Evolutionary conservation across 2,797 vertebrate genomes (phyloP).

Genomic region (Tadarida brasiliensis): DNA sequence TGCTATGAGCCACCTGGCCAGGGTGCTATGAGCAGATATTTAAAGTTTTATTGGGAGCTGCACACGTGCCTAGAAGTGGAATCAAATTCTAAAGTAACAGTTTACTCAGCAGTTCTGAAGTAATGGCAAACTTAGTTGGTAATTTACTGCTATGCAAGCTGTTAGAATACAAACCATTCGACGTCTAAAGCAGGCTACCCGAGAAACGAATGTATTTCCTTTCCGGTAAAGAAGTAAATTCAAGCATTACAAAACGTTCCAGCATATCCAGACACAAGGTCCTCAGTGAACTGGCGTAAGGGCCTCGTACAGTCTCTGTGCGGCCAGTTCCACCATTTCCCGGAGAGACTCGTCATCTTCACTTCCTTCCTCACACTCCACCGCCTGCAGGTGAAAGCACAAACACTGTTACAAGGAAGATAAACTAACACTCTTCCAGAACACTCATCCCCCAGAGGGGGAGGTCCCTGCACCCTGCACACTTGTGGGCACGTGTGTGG

Average conservation of each 20-base stretch:
- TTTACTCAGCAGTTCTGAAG: neutral
- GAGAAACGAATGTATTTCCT: conserved; percentile 64
- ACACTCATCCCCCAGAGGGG: neutral
- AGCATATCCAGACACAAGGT: neutral
- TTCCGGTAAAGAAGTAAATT: conserved; percentile 68
- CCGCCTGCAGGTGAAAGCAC: conserved; percentile 86
- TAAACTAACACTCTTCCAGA: neutral
- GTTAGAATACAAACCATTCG: neutral
- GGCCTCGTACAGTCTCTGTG: conserved; percentile 95
- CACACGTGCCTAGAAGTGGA: neutral
- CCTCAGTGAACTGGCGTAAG: conserved; percentile 90
- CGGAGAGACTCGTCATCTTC: conserved; percentile 94
- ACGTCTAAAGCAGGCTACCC: neutral
- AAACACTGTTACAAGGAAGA: neutral
- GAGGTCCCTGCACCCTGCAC: neutral
- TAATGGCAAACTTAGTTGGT: neutral
- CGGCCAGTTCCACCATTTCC: conserved; percentile 96
- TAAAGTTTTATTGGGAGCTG: neutral
- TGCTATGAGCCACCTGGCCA: neutral
- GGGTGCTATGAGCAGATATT: neutral
- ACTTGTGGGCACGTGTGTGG: neutral
- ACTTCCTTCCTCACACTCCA: conserved; percentile 92
- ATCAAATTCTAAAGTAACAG: neutral
- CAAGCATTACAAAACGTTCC: neutral
- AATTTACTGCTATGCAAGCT: neutral